phyloP scores from a whole-genome alignment of 2,888 invertebrate genomes.

The Beris morrisii region DNA sequence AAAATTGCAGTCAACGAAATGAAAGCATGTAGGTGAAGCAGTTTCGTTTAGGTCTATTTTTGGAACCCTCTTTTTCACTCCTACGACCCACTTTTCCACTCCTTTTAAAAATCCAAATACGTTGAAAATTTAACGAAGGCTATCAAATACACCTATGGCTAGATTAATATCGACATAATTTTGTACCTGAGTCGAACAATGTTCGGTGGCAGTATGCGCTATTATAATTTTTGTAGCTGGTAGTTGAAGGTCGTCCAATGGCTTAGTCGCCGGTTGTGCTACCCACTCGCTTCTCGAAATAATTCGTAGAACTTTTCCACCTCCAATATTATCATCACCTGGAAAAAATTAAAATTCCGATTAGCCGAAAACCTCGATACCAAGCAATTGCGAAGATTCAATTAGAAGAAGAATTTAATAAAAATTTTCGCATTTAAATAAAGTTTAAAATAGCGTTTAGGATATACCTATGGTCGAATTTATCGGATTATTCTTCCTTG shows the following conservation, averaged over 20 bases:
- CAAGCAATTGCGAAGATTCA: conserved; percentile 21
- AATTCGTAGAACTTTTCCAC: conserved; percentile 58
- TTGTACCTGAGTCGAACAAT: conserved; percentile 60
- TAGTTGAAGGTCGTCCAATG: conserved; percentile 56
- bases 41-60: too few species aligned
- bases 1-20: too few species aligned
- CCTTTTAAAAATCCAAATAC: too few species aligned
- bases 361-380: background rate
- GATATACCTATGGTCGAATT: conserved; percentile 56
- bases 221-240: conserved; percentile 64
- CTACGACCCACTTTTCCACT: too few species aligned
- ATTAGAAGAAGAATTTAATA: background rate
- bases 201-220: conserved; percentile 66
- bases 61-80: too few species aligned
- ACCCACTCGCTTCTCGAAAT: conserved; percentile 67
- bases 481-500: conserved; percentile 55
- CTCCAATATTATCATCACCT: conserved; percentile 41
- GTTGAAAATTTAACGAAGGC: too few species aligned
- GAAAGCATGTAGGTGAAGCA: too few species aligned
- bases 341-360: conserved; percentile 15
- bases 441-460: background rate
- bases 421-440: background rate
- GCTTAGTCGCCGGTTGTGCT: conserved; percentile 62
- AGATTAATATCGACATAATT: too few species aligned
- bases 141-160: too few species aligned